Evolutionary conservation across 1,140 invertebrate species (phyloP).

Genomic region (Ceratosolen solmsi): DNA sequence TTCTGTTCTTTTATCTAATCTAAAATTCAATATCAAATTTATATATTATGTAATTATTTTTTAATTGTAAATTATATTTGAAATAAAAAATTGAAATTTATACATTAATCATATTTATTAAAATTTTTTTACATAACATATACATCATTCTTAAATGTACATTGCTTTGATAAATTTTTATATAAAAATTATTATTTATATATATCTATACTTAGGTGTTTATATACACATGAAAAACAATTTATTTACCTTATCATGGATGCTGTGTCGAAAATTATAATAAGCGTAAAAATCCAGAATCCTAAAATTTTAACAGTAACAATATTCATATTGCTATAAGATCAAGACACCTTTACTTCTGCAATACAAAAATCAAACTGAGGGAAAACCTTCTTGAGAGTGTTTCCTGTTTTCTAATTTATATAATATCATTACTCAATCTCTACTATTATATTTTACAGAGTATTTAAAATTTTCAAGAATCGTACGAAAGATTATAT

Average conservation of each 20-base stretch:
- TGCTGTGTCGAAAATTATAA: not conserved
- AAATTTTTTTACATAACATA: not conserved
- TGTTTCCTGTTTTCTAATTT: slow-evolving; percentile 10
- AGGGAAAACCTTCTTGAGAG: not conserved
- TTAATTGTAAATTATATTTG: no score
- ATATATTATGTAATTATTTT: no score
- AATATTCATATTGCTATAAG: not conserved
- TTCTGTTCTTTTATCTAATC: no score
- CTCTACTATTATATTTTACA: not conserved
- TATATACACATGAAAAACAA: not conserved
- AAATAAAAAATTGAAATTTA: no score
- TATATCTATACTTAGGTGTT: not conserved
- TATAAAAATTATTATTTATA: not conserved
- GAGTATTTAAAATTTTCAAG: no score
- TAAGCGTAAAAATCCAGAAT: not conserved
- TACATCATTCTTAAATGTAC: not conserved
- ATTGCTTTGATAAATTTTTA: not conserved
- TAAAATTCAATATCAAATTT: no score
- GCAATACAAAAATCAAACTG: not conserved
- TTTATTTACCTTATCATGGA: not conserved
- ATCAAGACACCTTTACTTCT: not conserved
- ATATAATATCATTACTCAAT: not conserved
- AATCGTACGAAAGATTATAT: no score
- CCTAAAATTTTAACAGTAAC: not conserved
- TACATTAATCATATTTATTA: no score